Base-by-base conservation (phyloP, 2,888 invertebrate genomes). In the Thysanoteuthis rhombus region DNA sequence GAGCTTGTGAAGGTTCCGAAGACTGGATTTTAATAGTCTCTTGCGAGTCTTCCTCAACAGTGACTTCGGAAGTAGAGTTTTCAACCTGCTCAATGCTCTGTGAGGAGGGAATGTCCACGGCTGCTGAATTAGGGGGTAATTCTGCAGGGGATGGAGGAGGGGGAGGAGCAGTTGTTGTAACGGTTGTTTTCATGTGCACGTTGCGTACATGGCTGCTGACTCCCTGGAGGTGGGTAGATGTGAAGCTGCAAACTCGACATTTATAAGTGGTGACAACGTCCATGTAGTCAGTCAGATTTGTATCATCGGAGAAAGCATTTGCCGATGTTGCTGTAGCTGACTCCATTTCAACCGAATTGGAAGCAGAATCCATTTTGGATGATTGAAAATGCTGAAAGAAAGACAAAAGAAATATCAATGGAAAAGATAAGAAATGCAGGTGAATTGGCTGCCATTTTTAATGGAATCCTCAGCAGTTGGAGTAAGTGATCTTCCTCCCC, bases 251-350 rank as follows among this genome's bases (percentile, higher is more conserved):
- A 94, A 97, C 97, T 96, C 97, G 97, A 96, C 98, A 98, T 95
- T 97, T 97, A 95, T 97, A 97, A 19, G 97, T 97, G 16, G 97
- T 97, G 8, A 98, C 97, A 90, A 97, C 97, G 95, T 98, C 97
- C 94, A 97, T 97, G 94, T 97, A 97, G 94, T 97, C 97, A 93
- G 97, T 97, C 93, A 97, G 93, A 90, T 95, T 95, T 19, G 95
- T 94, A 36, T 89, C 89, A 36, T 89, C 89, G 12, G 28, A 40
- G 5, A 22, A 47, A 32, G 25, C 93, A n/a, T 45, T 94, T 97
- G 45, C 96, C 98, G 98, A 98, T 45, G 45, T 28, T 40, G 40
- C 36, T 0, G 28, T 6, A 1, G 28, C 25, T 19, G 90, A 22
- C 90, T 10, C 38, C 90, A 90, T 90, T 90, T 58, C 58, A 58